Base-by-base conservation (phyloP, 2,797 vertebrate species). In the Siniperca undulata region DNA sequence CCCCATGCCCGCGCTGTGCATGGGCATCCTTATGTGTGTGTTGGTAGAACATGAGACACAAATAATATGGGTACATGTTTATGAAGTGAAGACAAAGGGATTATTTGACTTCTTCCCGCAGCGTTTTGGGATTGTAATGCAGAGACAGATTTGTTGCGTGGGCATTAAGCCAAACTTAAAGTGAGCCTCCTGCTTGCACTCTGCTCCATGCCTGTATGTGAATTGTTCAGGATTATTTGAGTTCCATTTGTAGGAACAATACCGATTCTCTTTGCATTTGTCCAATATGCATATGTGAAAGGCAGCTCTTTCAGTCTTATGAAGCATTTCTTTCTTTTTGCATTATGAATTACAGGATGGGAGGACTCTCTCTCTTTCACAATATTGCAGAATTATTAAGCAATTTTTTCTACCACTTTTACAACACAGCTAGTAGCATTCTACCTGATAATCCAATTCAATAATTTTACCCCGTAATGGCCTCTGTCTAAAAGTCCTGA, bases 401-500 rank as follows among this genome's bases (percentile, higher is more conserved):
- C 56, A 22, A 17, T 64, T 73, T 78, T 58, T 59, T 67, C 12
- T 22, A 40, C 44, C 22, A 12, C 70, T 30, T 82, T 27, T 61
- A 19, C 27, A 69, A 42, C 40, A 56, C n/a, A 59, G 16, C 30
- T 9, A 36, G 22, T 36, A 75, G 24, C 36, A 5, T 66, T 66
- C 19, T 46, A 53, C n/a, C 14, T 52, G 46, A 70, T 77, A 68
- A 83, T 82, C 50, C 20, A 55, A 70, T 80, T 59, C 59, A 36
- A 40, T 71, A 70, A 53, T 78, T 70, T 77, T 14, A 62, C 13
- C 55, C 27, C 17, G 34, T 68, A 60, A 68, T 61, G 17, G 50
- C 68, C n/a, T 74, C 22, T 66, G 34, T 68, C 17, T 46, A n/a
- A 34, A 62, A 68, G 44, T 66, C 34, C 14, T 58, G 58, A 71